Conservation (phyloP, 2,797 vertebrate species). For the Microchirus variegatus region DNA sequence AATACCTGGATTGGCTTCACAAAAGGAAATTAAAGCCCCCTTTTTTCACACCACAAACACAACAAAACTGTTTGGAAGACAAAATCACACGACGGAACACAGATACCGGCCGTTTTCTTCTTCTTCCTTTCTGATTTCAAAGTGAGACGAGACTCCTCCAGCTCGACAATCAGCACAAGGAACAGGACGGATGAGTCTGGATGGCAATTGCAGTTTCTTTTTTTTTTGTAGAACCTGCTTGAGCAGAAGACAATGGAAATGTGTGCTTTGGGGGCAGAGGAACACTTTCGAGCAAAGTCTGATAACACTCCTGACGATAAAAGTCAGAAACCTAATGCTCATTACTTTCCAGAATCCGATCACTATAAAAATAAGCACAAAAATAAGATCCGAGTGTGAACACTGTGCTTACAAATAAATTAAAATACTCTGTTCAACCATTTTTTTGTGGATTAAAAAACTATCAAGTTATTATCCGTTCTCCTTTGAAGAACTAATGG, state of each 20-base stretch:
- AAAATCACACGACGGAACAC: background rate
- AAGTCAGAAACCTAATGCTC: background rate
- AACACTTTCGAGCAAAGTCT: background rate
- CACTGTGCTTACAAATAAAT: slow-evolving; percentile 17
- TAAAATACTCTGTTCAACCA: background rate
- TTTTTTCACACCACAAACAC: background rate
- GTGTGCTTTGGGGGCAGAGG: background rate
- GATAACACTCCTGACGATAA: background rate
- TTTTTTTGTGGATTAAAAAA: background rate
- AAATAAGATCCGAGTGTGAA: slow-evolving; percentile 31
- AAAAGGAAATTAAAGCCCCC: background rate
- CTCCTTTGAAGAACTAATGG: background rate
- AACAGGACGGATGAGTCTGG: slow-evolving; percentile 65
- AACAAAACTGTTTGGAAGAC: too few relatives aligned
- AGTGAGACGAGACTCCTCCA: slow-evolving; percentile 52
- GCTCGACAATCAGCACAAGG: slow-evolving; percentile 28
- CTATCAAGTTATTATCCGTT: background rate
- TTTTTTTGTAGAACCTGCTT: slow-evolving; percentile 38
- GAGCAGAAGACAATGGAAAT: slow-evolving; percentile 26
- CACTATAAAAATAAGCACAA: slow-evolving; percentile 6
- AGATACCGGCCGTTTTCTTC: slow-evolving; percentile 15
- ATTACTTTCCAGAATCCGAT: slow-evolving; percentile 11
- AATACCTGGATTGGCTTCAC: background rate
- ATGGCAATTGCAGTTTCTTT: slow-evolving; percentile 32
- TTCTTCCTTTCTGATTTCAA: slow-evolving; percentile 20